phyloP scores from a whole-genome alignment of 2,797 vertebrate species.

The Poeciliopsis gracilis region DNA sequence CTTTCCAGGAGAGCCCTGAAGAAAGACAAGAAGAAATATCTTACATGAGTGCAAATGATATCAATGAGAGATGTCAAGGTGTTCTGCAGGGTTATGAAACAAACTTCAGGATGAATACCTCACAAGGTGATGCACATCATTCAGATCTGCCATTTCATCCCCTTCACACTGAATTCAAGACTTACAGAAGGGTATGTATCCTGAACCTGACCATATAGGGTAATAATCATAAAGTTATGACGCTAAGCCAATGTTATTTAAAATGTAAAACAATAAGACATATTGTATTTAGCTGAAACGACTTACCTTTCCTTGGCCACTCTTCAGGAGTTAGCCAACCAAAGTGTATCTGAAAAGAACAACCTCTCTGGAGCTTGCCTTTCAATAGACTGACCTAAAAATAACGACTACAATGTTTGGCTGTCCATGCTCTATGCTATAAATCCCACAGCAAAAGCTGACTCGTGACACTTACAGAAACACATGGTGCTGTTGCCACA shows the following conservation, averaged over 20 bases:
- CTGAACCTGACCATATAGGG: slow-evolving; percentile 59
- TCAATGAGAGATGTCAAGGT: neutral
- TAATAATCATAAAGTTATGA: slow-evolving; percentile 46
- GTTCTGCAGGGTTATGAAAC: neutral
- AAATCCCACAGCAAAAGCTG: slow-evolving; percentile 61
- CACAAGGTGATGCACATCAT: slow-evolving; percentile 59
- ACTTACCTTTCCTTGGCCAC: slow-evolving; percentile 62
- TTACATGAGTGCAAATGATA: neutral
- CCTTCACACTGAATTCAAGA: slow-evolving; percentile 58
- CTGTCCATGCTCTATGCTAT: slow-evolving; percentile 58
- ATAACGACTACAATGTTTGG: slow-evolving; percentile 71
- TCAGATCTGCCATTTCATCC: slow-evolving; percentile 72
- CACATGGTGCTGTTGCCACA: slow-evolving; percentile 40
- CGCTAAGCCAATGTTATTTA: slow-evolving; percentile 17
- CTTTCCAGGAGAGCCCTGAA: slow-evolving; percentile 91
- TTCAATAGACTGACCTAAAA: slow-evolving; percentile 79
- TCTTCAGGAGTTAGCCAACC: slow-evolving; percentile 44
- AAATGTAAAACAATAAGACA: slow-evolving; percentile 12
- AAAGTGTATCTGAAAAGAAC: slow-evolving; percentile 47
- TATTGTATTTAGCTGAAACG: slow-evolving; percentile 19
- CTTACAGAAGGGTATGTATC: slow-evolving; percentile 44
- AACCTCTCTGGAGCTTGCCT: slow-evolving; percentile 63
- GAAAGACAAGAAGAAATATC: slow-evolving; percentile 42
- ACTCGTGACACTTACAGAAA: slow-evolving; percentile 55
- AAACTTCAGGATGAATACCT: slow-evolving; percentile 61